Base-by-base conservation (phyloP, 1,140 invertebrate genomes). In the Drosophila micromelanica region DNA sequence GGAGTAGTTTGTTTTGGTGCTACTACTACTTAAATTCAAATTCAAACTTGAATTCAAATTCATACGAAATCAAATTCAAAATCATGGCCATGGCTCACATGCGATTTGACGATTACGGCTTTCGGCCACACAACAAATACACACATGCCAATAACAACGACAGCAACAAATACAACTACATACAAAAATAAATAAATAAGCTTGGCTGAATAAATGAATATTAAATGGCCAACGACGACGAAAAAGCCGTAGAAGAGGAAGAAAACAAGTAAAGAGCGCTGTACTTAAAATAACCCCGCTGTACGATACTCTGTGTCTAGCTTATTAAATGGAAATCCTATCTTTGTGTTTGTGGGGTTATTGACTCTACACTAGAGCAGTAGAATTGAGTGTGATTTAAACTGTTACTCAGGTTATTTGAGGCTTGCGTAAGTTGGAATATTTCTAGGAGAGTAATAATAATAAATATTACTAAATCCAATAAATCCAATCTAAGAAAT, bases 191-290 rank as follows among this genome's bases (percentile, higher is more conserved):
- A 86, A 80, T 80, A 85, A 78, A 80, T 87, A 81, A 89, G 87
- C 82, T 89, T 78, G 78, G 76, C 52, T 87, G 84, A 87, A 87
- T 87, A 87, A 87, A 87, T 89, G 84, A 87, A 87, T 89, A 87
- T 79, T 87, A 89, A 87, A 86, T 87, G 64, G 72, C 67, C 76
- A 65, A 13, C 78, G 67, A 56, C 73, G 64, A 65, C 60, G 67
- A 56, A 73, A 80, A 72, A 51, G 35, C 56, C 45, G 3, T 40
- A 12, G 51, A 38, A 52, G 20, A 67, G 17, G 52, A 30, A 56
- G 17, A 23, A 51, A 13, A 12, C 38, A 73, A 77, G 67, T 60
- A 57, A 57, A 64, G 45, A 35, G 20, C 27, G 20, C 12, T 42
- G 9, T 17, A 30, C 1, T 30, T 3, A 4, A 52, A 11, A 54